Conservation (phyloP, 2,113 vertebrate species). For the Emydocephalus ijimae region DNA sequence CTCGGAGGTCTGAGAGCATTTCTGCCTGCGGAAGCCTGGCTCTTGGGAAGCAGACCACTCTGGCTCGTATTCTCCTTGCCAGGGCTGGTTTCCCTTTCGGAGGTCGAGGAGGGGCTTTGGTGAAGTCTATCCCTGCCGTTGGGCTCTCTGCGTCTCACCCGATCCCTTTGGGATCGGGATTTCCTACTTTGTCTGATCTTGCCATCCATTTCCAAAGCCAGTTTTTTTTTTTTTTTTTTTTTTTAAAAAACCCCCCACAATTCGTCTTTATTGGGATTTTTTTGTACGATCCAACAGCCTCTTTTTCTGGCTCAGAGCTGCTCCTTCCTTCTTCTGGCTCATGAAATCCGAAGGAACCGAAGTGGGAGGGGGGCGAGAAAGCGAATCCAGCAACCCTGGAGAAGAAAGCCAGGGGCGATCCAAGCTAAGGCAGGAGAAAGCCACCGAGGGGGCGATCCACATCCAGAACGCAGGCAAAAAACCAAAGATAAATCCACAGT, state of each 20-base stretch:
- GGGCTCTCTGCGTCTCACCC: slow-evolving; percentile 83
- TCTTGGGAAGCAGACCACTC: slow-evolving; percentile 69
- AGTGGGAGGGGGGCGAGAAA: background rate
- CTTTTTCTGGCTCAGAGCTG: background rate
- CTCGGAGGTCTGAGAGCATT: slow-evolving; percentile 74
- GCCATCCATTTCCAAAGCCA: slow-evolving; percentile 78
- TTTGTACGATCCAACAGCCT: slow-evolving; percentile 2
- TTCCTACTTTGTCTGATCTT: slow-evolving; percentile 88
- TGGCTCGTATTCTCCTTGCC: slow-evolving; percentile 80
- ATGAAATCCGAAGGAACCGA: slow-evolving; percentile 23
- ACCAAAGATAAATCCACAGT: slow-evolving; percentile 36
- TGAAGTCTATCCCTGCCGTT: slow-evolving; percentile 77
- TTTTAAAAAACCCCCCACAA: background rate
- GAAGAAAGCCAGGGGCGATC: background rate
- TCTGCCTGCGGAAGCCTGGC: slow-evolving; percentile 68
- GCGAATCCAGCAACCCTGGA: slow-evolving; percentile 6
- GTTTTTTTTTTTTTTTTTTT: too few species aligned
- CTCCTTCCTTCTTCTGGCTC: slow-evolving; percentile 31
- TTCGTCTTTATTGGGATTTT: background rate
- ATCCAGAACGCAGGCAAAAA: slow-evolving; percentile 12
- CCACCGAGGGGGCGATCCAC: background rate
- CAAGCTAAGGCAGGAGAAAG: background rate
- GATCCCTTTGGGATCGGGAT: slow-evolving; percentile 84
- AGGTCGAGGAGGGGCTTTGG: slow-evolving; percentile 84
- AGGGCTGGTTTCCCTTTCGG: slow-evolving; percentile 83